Base-by-base conservation (phyloP, 2,113 vertebrate species). In the human (Homo sapiens) region DNA sequence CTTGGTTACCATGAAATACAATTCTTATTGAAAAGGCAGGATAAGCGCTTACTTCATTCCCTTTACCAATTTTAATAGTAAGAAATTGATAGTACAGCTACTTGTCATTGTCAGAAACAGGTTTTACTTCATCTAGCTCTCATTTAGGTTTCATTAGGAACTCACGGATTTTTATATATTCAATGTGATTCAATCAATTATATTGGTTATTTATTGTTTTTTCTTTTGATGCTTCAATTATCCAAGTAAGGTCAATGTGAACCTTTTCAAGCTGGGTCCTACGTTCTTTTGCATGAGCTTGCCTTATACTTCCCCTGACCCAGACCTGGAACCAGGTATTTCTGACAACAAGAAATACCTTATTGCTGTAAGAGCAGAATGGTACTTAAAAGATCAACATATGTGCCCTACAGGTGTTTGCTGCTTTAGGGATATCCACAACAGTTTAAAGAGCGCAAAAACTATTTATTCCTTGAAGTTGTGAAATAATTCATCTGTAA, bases 401-500 rank as follows among this genome's bases (percentile, higher is more conserved):
- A 38, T 59, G 27, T 50, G 48, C 4, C 25, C 30, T 93, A 40
- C 1, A 38, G 25, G 40, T 90, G 17, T 14, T 94, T 45, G 78
- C 40, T 73, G 6, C 43, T 84, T 70, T 9, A 80, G n/a, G 38
- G 32, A 25, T 52, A 94, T 72, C 32, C 76, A 61, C 25, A 95
- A 89, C 50, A 92, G 66, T 38, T 83, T 30, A 95, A 96, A 93
- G 8, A 72, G 13, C 25, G 83, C 5, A 83, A 93, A 93, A 97
- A 61, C 20, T 72, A 91, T 59, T 22, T 93, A 89, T 50, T 89
- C 43, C 32, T 84, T 88, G 4, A 90, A 52, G 48, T 82, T 94
- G 84, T 93, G 8, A 94, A 97, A 80, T 18, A 27, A 83, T 81
- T 90, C 35, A 40, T 83, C 35, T 94, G 45, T 95, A 59, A 97